These are phyloP conservation scores for Drosophila nebulosa DNA, from an alignment of 1,140 invertebrate species.

Conservation along the genomic window DNA sequence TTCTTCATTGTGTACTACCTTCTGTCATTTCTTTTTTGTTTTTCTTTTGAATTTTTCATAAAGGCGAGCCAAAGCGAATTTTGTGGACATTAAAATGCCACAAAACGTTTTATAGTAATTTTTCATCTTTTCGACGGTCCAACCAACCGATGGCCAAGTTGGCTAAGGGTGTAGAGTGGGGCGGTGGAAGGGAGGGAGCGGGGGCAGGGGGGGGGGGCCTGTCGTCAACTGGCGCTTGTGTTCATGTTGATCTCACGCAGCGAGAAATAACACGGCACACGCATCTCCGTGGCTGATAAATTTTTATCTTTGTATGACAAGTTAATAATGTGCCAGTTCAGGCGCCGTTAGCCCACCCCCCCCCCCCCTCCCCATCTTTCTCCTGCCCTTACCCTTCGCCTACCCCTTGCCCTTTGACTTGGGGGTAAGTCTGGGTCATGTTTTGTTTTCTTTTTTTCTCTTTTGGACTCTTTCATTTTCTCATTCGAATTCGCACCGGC, in stretches of 20 bases:
- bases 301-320: constrained; percentile 80
- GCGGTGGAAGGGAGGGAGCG: not conserved
- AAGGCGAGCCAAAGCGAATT: constrained; percentile 42
- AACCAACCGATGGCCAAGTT: not conserved
- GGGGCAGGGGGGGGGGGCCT: constrained; percentile 5
- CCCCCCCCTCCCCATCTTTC: too few species aligned
- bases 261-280: constrained; percentile 50
- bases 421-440: not conserved
- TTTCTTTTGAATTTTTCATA: constrained; percentile 72
- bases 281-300: constrained; percentile 68
- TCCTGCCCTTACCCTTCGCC: not conserved
- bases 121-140: constrained; percentile 70
- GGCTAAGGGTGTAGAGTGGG: constrained; percentile 1
- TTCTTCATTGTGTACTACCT: too few species aligned
- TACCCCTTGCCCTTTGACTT: not conserved
- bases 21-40: constrained; percentile 43
- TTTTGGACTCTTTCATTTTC: not conserved
- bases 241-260: constrained; percentile 70
- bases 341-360: too few species aligned
- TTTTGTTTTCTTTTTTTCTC: not conserved
- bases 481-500: not conserved
- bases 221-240: constrained; percentile 39
- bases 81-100: constrained; percentile 78
- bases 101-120: constrained; percentile 80
- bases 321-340: constrained; percentile 76